A percentile compares a stretch with the other conserved stretches of the same genome.
Evolutionary conservation across 2,888 invertebrate genomes (phyloP).

Genomic region (Entomobrya proxima): DNA sequence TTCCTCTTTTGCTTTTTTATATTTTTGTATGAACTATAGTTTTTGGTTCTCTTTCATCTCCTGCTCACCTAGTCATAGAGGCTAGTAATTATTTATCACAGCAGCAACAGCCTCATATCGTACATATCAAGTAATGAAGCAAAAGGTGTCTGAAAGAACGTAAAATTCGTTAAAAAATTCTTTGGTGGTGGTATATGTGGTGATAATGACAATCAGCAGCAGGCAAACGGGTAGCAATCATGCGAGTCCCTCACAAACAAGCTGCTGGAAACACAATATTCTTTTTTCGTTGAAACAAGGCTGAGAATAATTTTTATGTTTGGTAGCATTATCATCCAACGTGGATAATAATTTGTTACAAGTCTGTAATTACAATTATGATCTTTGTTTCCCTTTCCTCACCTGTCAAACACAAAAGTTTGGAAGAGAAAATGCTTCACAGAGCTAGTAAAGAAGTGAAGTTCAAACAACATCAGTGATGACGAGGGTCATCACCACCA

Average conservation of each 20-base stretch:
- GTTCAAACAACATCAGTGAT: slow-evolving; percentile 21
- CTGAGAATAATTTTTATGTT: slow-evolving; percentile 24
- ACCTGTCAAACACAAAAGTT: slow-evolving; percentile 55
- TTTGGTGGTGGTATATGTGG: slow-evolving; percentile 65
- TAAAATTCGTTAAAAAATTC: background rate
- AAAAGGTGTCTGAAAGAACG: slow-evolving; percentile 19
- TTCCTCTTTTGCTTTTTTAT: slow-evolving; percentile 28
- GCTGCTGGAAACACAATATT: slow-evolving; percentile 25
- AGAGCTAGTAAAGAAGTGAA: background rate
- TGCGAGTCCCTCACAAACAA: slow-evolving; percentile 7
- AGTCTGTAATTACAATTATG: slow-evolving; percentile 71
- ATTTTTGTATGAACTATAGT: slow-evolving; percentile 21
- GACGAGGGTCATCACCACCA: slow-evolving; percentile 51
- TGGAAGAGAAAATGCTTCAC: background rate
- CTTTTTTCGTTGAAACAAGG: slow-evolving; percentile 21
- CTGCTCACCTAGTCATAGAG: too few relatives aligned
- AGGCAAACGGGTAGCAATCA: slow-evolving; percentile 29
- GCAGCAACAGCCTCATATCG: slow-evolving; percentile 11
- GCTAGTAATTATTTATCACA: slow-evolving; percentile 58
- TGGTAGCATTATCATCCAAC: slow-evolving; percentile 53
- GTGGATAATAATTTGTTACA: slow-evolving; percentile 55
- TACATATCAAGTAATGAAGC: slow-evolving; percentile 20
- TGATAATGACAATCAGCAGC: slow-evolving; percentile 22
- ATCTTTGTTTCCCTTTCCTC: slow-evolving; percentile 69
- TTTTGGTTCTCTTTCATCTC: slow-evolving; percentile 10